Evolutionary conservation across 64 coral and sea anemone genomes (phyloP).

Genomic region (Astreopora myriophthalma): DNA sequence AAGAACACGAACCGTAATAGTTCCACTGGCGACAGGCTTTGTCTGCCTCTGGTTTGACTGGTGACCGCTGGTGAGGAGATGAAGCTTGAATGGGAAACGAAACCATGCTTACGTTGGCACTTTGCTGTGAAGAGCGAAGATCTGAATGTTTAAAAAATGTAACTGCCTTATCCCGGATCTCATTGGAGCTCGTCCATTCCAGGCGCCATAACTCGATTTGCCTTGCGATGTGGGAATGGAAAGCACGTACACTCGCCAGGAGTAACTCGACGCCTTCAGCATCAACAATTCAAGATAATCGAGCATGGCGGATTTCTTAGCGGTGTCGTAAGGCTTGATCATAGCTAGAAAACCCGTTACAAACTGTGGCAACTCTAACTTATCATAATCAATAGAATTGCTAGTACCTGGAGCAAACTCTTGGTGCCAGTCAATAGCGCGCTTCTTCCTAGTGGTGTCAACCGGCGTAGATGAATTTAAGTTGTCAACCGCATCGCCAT

Average conservation of each 20-base stretch:
- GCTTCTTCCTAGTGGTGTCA: too few species aligned
- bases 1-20: background rate
- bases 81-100: too few species aligned
- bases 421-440: too few species aligned
- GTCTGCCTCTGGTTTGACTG: background rate
- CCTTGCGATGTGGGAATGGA: background rate
- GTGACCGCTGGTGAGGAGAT: background rate
- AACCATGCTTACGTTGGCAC: background rate
- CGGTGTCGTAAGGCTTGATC: background rate
- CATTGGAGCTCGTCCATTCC: background rate
- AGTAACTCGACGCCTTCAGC: background rate
- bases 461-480: too few species aligned
- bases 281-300: background rate
- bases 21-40: constrained; percentile 12
- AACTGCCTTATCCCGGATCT: background rate
- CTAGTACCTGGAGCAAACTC: too few species aligned
- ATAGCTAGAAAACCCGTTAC: background rate
- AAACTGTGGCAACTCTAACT: background rate
- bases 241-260: background rate
- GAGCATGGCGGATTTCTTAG: background rate
- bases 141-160: background rate
- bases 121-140: background rate
- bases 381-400: background rate
- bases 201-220: constrained; percentile 36
- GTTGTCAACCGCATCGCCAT: too few species aligned